Conservation (phyloP, 1,140 invertebrate genomes). For the Zaprionus taronus region DNA sequence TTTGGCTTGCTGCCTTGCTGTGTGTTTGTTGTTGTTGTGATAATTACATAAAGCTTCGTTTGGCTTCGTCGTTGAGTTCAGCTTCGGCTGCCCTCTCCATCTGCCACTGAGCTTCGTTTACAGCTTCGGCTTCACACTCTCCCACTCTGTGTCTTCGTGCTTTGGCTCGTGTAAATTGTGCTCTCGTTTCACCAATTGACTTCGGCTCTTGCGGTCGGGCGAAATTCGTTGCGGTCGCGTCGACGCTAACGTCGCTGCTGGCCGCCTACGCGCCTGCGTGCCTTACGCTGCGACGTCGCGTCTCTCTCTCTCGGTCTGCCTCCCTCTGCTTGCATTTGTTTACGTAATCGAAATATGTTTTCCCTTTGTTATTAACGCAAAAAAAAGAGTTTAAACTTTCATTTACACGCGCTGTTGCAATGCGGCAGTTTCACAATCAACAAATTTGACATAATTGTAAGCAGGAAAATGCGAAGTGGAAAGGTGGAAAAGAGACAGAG, state of each 20-base stretch:
- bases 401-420: conserved; percentile 70
- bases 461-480: neutral
- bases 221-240: conserved; percentile 42
- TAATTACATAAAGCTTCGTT: conserved; percentile 73
- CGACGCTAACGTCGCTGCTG: conserved; percentile 12
- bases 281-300: conserved; percentile 33
- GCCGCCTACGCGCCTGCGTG: conserved; percentile 41
- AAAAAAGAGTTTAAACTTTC: conserved; percentile 66
- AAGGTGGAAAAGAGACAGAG: neutral
- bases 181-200: conserved; percentile 61
- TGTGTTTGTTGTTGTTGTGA: conserved; percentile 33
- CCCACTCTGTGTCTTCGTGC: too few relatives aligned
- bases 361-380: conserved; percentile 62
- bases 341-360: conserved; percentile 70
- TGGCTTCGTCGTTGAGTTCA: conserved; percentile 26
- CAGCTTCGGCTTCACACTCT: conserved; percentile 31
- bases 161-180: conserved; percentile 47
- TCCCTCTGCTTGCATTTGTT: conserved; percentile 28
- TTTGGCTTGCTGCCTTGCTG: conserved; percentile 41
- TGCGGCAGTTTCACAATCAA: conserved; percentile 23
- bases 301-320: conserved; percentile 11
- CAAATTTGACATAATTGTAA: neutral
- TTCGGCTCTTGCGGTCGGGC: conserved; percentile 48
- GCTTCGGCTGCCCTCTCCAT: conserved; percentile 57
- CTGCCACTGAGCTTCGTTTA: conserved; percentile 16